Conservation (phyloP, 2,797 vertebrate genomes). For the Halcyon smyrnensis region DNA sequence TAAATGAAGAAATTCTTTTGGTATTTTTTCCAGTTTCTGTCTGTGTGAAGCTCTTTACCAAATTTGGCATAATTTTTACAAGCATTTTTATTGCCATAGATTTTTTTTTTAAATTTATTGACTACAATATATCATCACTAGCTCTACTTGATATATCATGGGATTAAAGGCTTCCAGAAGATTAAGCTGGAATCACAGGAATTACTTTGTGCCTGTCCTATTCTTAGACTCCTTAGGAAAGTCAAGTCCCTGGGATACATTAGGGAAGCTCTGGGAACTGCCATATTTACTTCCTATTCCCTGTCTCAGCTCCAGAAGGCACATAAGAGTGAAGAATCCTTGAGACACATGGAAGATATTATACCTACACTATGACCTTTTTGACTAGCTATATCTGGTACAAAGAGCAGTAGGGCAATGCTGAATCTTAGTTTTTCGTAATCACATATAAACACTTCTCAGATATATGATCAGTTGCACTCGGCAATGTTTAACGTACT, state of each 20-base stretch:
- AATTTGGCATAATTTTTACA: not conserved
- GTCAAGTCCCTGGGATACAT: not conserved
- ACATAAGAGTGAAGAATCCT: not conserved
- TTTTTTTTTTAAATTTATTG: not conserved
- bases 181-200: not conserved
- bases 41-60: not conserved
- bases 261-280: not conserved
- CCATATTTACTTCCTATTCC: not conserved
- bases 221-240: not conserved
- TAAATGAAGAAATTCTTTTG: not conserved
- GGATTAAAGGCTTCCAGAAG: not conserved
- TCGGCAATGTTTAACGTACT: conserved; percentile 37
- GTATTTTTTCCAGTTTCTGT: not conserved
- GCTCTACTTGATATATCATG: not conserved
- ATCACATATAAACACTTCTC: conserved; percentile 53
- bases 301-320: not conserved
- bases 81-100: not conserved
- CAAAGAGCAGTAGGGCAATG: not conserved
- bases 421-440: not conserved
- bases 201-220: not conserved
- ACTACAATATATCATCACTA: not conserved
- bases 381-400: conserved; percentile 3
- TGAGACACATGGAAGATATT: conserved; percentile 50
- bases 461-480: conserved; percentile 23
- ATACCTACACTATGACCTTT: not conserved